Percentiles rank a stretch among this genome's conserved stretches.
Evolutionary conservation across 2,888 invertebrate genomes (phyloP).

Genomic region (Polydrusus tereticollis): DNA sequence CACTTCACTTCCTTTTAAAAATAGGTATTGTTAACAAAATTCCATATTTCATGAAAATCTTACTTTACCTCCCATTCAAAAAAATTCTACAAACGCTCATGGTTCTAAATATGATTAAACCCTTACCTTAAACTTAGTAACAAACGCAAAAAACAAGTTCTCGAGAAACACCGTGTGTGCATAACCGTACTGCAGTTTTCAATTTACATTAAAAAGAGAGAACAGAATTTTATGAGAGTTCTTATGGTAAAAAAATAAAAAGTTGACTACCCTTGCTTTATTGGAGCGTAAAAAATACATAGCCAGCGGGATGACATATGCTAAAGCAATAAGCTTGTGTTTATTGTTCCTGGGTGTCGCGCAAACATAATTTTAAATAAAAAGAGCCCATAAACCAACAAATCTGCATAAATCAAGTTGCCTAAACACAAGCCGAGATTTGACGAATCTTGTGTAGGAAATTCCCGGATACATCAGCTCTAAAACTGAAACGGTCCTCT

Average conservation of each 20-base stretch:
- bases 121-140: too few species aligned
- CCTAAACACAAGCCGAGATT: conserved; percentile 40
- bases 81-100: too few species aligned
- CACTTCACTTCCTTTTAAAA: too few species aligned
- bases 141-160: background rate
- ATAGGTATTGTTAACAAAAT: too few species aligned
- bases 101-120: too few species aligned
- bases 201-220: background rate
- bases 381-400: conserved; percentile 28
- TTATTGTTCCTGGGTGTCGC: conserved; percentile 17
- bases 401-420: conserved; percentile 40
- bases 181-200: background rate
- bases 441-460: conserved; percentile 35
- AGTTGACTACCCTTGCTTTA: conserved; percentile 21
- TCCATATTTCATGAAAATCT: too few species aligned
- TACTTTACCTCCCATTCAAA: too few species aligned
- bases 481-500: conserved; percentile 41
- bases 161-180: background rate
- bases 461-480: conserved; percentile 42
- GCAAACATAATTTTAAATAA: conserved; percentile 24
- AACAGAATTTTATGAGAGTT: conserved; percentile 4
- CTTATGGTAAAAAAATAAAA: conserved; percentile 17
- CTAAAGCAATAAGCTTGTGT: conserved; percentile 17
- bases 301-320: conserved; percentile 14
- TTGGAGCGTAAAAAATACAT: conserved; percentile 12